phyloP scores from a whole-genome alignment of 2,888 invertebrate species.

The Molanna angustata region DNA sequence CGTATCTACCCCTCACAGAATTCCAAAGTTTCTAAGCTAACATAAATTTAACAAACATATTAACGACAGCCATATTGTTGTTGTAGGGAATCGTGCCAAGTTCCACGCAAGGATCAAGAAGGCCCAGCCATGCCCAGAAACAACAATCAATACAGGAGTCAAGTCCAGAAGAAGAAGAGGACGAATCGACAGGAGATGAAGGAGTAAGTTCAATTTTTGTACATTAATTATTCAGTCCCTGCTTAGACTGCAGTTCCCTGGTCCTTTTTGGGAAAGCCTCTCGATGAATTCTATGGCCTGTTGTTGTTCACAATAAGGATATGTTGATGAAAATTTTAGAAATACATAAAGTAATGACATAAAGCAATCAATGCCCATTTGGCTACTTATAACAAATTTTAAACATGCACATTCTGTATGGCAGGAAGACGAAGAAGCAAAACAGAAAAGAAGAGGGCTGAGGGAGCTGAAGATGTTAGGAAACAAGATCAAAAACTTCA shows the following conservation, averaged over 20 bases:
- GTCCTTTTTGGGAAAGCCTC: too few species aligned
- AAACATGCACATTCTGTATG: conserved; percentile 3
- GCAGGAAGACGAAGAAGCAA: conserved; percentile 58
- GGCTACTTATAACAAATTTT: not conserved
- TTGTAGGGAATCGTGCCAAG: conserved; percentile 50
- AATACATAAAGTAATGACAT: not conserved
- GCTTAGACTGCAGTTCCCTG: too few species aligned
- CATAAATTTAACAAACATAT: too few species aligned
- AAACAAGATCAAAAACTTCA: conserved; percentile 65
- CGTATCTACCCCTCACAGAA: too few species aligned
- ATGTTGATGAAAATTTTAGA: too few species aligned
- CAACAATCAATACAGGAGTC: conserved; percentile 53
- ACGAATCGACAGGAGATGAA: conserved; percentile 52
- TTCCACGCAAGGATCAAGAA: conserved; percentile 48
- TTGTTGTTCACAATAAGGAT: too few species aligned
- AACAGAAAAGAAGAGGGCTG: conserved; percentile 60
- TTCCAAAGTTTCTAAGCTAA: too few species aligned
- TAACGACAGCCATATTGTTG: too few species aligned
- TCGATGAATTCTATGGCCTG: too few species aligned
- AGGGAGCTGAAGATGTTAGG: conserved; percentile 61
- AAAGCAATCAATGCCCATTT: too few species aligned
- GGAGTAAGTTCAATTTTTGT: too few species aligned
- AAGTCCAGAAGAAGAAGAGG: conserved; percentile 55
- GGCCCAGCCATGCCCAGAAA: conserved; percentile 53
- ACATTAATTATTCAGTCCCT: too few species aligned